phyloP scores from a whole-genome alignment of 1,140 invertebrate genomes.

The Zaprionus camerounensis region DNA sequence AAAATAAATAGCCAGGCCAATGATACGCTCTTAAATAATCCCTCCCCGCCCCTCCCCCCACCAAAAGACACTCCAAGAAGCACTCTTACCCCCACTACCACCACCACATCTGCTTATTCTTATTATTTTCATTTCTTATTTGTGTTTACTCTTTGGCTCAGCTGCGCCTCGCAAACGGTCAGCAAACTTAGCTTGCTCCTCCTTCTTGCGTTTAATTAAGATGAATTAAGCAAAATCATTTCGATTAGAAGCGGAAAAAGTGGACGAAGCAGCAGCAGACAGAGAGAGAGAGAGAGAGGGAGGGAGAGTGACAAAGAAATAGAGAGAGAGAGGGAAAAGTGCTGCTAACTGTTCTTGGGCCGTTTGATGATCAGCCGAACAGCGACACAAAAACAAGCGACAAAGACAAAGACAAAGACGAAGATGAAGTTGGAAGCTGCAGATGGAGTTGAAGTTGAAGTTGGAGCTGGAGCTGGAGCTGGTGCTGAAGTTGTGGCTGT shows the following conservation, averaged over 20 bases:
- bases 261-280: constrained; percentile 6
- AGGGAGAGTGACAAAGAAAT: background rate
- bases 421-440: constrained; percentile 41
- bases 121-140: constrained; percentile 26
- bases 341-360: constrained; percentile 67
- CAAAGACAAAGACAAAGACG: constrained; percentile 27
- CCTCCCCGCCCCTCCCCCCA: background rate
- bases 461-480: constrained; percentile 20
- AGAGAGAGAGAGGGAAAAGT: background rate
- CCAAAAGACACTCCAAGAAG: too few relatives aligned
- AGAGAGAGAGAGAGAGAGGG: background rate
- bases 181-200: constrained; percentile 59
- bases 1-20: constrained; percentile 71
- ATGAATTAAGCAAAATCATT: constrained; percentile 83
- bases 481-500: constrained; percentile 17
- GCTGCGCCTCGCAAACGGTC: constrained; percentile 46
- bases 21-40: constrained; percentile 54
- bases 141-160: constrained; percentile 51
- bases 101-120: background rate
- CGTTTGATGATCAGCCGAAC: constrained; percentile 74
- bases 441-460: constrained; percentile 12
- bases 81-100: background rate
- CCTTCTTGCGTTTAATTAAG: constrained; percentile 70
- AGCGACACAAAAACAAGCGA: constrained; percentile 14
- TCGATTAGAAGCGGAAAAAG: constrained; percentile 66